Evolutionary conservation across 1,140 invertebrate genomes (phyloP), one percentile per base, ranked within the genome.

Genomic region (Trichonephila clavata): DNA sequence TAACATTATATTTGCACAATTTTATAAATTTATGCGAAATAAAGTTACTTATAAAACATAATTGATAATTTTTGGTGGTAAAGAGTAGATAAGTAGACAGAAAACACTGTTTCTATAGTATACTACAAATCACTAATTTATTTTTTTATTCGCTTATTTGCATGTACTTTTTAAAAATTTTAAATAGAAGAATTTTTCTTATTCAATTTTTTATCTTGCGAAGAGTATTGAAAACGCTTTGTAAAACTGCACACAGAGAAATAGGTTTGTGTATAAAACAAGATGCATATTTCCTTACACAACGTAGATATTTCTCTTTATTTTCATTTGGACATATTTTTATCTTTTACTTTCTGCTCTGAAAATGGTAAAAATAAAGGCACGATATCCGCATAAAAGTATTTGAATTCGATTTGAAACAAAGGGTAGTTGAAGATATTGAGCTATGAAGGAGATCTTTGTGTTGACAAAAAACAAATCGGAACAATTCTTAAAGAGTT

Each of bases 361-460:
- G 21, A 32, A 27, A 71, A 71, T 14, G 68, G 18, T 27, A 27
- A 32, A 71, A 71, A 24, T 32, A 24, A n/a, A 24, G 10, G 4
- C 68, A 71, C 43, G 81, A 84, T 57, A 84, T 57, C 81, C 43
- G 27, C 43, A 84, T 84, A 84, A 84, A 84, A 57, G 43, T 59
- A 57, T 59, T 84, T 7, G 81, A 84, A 84, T 84, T 84, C 43
- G 57, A 84, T 16, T 84, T 84, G 81, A 59, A 57, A 84, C 81
- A 59, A n/a, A 84, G 81, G 81, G 81, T 50, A 84, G 43, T 84
- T 84, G 81, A 84, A 84, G 21, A 84, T 84, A 84, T 84, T 84
- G 81, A 84, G 81, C 81, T 84, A 57, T 84, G 27, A 84, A 57
- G 81, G 43, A 84, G 43, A 57, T 57, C 81, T 71, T 71, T 57